Evolutionary conservation across 2,888 invertebrate species (phyloP).

Genomic region (Sarcophaga caerulescens): DNA sequence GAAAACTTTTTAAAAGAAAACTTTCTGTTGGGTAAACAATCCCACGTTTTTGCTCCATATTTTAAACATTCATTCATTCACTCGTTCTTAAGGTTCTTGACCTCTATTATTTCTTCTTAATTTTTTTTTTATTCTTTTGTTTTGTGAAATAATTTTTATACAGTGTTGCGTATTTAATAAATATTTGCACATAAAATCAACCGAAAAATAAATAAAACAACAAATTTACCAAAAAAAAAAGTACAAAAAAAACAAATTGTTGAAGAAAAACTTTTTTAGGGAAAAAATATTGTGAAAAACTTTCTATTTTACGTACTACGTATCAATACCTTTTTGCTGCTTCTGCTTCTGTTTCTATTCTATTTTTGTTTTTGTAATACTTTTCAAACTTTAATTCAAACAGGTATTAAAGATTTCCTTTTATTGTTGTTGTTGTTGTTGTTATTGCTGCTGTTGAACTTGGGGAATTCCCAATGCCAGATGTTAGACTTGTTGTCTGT

Average conservation of each 20-base stretch:
- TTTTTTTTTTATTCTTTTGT: conserved; percentile 8
- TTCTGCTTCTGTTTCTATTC: neutral
- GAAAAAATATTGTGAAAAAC: conserved; percentile 60
- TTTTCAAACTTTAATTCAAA: conserved; percentile 64
- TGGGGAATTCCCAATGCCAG: conserved; percentile 68
- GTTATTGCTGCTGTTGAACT: conserved; percentile 54
- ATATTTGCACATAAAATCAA: conserved; percentile 20
- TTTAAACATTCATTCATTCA: no score
- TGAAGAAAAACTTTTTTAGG: conserved; percentile 37
- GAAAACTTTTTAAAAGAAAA: no score
- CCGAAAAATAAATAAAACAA: neutral
- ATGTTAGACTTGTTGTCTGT: conserved; percentile 59
- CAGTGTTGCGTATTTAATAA: conserved; percentile 6
- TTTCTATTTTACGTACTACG: conserved; percentile 54
- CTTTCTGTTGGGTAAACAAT: no score
- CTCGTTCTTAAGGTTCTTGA: conserved; percentile 50
- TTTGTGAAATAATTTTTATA: neutral
- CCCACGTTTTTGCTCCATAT: neutral
- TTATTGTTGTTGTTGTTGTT: conserved; percentile 39
- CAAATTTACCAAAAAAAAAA: conserved; percentile 6
- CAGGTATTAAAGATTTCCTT: conserved; percentile 64
- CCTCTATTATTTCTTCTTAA: conserved; percentile 38
- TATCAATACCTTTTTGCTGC: conserved; percentile 39
- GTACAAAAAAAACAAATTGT: conserved; percentile 8
- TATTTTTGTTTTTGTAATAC: conserved; percentile 33